Base-by-base conservation (phyloP, 2,888 invertebrate genomes). In the Pristionchus fissidentatus region DNA sequence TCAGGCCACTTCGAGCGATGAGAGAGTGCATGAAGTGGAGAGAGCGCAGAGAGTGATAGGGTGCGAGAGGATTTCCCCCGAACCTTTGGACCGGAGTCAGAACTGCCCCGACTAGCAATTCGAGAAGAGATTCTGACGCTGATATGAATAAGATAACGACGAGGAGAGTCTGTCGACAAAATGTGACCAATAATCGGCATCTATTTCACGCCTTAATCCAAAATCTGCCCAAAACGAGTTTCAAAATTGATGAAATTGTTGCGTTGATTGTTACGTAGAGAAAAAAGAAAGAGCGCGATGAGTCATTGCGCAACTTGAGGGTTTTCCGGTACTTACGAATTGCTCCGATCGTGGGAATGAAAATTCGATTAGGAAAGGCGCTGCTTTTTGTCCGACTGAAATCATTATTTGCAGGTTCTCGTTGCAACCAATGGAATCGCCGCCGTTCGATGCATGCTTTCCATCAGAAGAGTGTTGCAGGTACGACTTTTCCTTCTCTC, bases 351-450 rank as follows among this genome's bases (percentile, higher is more conserved):
- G n/a, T n/a, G n/a, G n/a, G n/a, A n/a, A n/a, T n/a, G n/a, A n/a
- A n/a, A n/a, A n/a, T n/a, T n/a, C n/a, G n/a, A n/a, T n/a, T n/a
- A n/a, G n/a, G n/a, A n/a, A n/a, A n/a, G n/a, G n/a, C n/a, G n/a
- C n/a, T n/a, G n/a, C n/a, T n/a, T n/a, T n/a, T n/a, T n/a, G n/a
- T n/a, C n/a, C n/a, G 4, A 29, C 15, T 1, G 19, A 41, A 70
- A 70, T 38, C 1, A n/a, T 41, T 15, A 70, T 41, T 85, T 90
- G 10, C 57, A 92, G 92, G 86, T 92, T 46, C 87, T 92, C 38
- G 90, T 92, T 8, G 92, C 92, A 8, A 92, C 92, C 0, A 92
- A 92, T 84, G 92, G 92, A 62, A 92, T 92, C 38, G 92, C 92
- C 49, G 92, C 92, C n/a, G 89, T 91, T 15, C 89, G 90, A 78